Evolutionary conservation across 2,113 vertebrate genomes (phyloP), one percentile per base, ranked within the genome.

Genomic region (Hydrolagus affinis): DNA sequence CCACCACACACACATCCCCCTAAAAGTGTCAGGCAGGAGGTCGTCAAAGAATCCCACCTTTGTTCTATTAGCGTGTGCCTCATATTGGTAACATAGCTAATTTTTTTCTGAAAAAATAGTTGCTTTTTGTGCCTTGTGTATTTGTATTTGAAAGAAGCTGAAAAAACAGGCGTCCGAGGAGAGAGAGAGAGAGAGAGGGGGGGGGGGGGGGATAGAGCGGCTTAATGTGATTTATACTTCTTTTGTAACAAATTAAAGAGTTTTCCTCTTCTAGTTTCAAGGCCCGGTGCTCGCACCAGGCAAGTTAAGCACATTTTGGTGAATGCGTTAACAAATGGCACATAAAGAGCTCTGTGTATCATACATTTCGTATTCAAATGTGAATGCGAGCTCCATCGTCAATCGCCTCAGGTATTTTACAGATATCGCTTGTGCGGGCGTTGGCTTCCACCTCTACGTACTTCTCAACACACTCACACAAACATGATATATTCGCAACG

Each of bases 141-240:
- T 32, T 32, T 64, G 60, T 83, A 10, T 28, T 17, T 64, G 78
- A 32, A 32, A 32, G 62, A 83, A 64, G 59, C 78, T 17, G 78
- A 28, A 44, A n/a, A 44, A 68, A 60, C 25, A 11, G 78, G 9
- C 4, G 62, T 32, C 2, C 4, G 64, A 32, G 66, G 78, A 17
- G 73, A 9, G 25, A 15, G 23, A 23, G 32, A n/a, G 15, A 59
- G 66, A 83, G 17, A 8, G 14, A 64, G 15, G n/a, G n/a, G 23
- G 72, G 14, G 25, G 14, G 23, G n/a, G 32, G 32, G 15, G 60
- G 66, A 83, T 32, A 9, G 15, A 66, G 17, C 60, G 28, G 25
- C 17, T 83, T 68, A 83, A 68, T 83, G 62, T 83, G 60, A 83
- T 83, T 83, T 83, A 83, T 32, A n/a, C 62, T 83, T 60, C 75